Conservation (phyloP, 2,113 vertebrate species). For the Chamaetylas fuelleborni region DNA sequence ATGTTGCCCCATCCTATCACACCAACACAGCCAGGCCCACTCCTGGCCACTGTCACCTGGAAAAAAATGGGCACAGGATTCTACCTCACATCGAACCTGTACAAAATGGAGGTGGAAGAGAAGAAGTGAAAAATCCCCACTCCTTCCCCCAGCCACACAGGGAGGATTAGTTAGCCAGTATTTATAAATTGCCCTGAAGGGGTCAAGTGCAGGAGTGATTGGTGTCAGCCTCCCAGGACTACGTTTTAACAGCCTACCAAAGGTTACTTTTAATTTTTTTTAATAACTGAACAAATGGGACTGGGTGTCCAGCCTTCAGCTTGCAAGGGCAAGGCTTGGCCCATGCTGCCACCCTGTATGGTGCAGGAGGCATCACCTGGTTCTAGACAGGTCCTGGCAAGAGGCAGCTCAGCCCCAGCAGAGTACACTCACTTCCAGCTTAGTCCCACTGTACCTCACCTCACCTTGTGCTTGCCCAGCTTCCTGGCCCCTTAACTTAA, state of each 20-base stretch:
- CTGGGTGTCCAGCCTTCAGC: background rate
- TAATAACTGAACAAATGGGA: background rate
- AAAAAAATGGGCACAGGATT: background rate
- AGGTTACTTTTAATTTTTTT: background rate
- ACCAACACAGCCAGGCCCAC: fast-evolving
- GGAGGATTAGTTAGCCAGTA: background rate
- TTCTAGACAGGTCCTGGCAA: background rate
- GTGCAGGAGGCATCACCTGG: background rate
- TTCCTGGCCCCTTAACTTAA: background rate
- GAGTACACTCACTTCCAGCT: background rate
- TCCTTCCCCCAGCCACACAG: background rate
- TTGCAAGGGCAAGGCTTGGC: background rate
- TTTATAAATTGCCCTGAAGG: background rate
- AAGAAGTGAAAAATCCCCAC: background rate
- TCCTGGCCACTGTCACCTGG: background rate
- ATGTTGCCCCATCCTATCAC: fast-evolving
- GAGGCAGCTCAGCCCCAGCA: background rate
- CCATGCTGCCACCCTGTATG: fast-evolving
- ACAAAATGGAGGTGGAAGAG: background rate
- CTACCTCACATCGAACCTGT: background rate
- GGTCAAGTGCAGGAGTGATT: background rate
- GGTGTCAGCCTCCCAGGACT: background rate
- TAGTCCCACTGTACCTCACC: background rate
- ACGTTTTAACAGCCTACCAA: fast-evolving
- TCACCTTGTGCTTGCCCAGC: background rate